Evolutionary conservation across 2,888 invertebrate species (phyloP).

Genomic region (Xylocampa areola): DNA sequence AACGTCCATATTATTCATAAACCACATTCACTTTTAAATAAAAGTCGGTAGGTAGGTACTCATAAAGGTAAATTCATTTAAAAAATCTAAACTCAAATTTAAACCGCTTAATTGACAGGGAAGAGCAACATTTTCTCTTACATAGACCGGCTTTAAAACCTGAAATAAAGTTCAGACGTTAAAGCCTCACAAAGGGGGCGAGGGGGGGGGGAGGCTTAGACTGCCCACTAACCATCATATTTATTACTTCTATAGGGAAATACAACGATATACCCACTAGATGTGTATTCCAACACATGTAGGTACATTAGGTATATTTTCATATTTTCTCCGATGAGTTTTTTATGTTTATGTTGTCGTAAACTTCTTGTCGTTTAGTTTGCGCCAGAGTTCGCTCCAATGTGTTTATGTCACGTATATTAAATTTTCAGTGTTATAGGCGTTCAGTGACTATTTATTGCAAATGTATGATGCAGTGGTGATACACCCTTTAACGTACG

Average conservation of each 20-base stretch:
- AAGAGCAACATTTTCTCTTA: constrained; percentile 74
- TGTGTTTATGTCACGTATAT: constrained; percentile 80
- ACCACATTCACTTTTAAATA: too few relatives aligned
- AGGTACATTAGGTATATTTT: constrained; percentile 82
- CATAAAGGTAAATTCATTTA: constrained; percentile 57
- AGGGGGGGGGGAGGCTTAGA: constrained; percentile 51
- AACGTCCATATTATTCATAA: too few relatives aligned
- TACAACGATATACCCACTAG: constrained; percentile 80
- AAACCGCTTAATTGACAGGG: constrained; percentile 76
- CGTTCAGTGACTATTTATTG: constrained; percentile 70
- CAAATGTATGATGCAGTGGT: constrained; percentile 64
- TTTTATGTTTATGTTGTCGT: constrained; percentile 87
- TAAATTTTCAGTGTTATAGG: constrained; percentile 80
- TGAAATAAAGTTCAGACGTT: constrained; percentile 76
- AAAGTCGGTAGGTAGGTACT: too few relatives aligned
- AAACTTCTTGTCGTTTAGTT: constrained; percentile 83
- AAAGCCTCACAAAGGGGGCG: constrained; percentile 46
- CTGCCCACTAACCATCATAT: constrained; percentile 80
- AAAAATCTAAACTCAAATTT: constrained; percentile 79
- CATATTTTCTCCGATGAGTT: constrained; percentile 86
- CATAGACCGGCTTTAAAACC: constrained; percentile 61
- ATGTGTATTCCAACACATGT: constrained; percentile 84
- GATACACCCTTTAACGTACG: constrained; percentile 59
- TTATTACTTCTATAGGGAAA: constrained; percentile 89
- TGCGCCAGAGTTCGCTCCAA: constrained; percentile 80